phyloP scores from a whole-genome alignment of 2,888 invertebrate genomes.

The Ophion obscuratus region DNA sequence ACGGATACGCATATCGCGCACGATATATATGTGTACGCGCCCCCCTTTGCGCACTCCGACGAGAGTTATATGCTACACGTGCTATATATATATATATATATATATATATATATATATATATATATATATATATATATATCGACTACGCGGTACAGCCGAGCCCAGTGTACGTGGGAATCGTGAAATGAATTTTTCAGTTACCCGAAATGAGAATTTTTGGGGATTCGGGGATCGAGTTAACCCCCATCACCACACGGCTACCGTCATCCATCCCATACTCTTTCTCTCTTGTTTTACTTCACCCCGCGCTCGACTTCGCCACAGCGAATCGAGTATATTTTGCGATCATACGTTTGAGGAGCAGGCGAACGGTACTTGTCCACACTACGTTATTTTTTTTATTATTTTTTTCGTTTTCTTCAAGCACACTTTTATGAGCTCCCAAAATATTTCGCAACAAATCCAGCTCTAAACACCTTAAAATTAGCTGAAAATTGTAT shows the following conservation, averaged over 20 bases:
- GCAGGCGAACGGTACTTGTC: no score
- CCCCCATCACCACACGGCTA: slow-evolving; percentile 20
- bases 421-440: no score
- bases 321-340: slow-evolving; percentile 26
- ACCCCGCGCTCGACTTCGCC: background rate
- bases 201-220: slow-evolving; percentile 65
- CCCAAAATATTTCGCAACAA: no score
- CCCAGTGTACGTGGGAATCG: slow-evolving; percentile 47
- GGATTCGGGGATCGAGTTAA: slow-evolving; percentile 40
- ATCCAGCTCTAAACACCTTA: no score
- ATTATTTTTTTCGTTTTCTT: no score
- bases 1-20: background rate
- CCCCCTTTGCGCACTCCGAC: slow-evolving; percentile 34
- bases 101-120: slow-evolving; percentile 16
- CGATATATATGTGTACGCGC: slow-evolving; percentile 10
- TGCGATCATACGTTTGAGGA: slow-evolving; percentile 2
- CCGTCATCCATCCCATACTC: slow-evolving; percentile 36
- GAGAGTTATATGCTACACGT: slow-evolving; percentile 39
- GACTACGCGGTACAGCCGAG: background rate
- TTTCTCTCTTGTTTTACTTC: slow-evolving; percentile 44
- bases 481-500: no score
- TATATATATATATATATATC: slow-evolving; percentile 1
- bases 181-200: slow-evolving; percentile 66
- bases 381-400: no score
- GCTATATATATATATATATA: slow-evolving; percentile 4